Percentiles rank a stretch among this genome's conserved stretches.
Conservation (phyloP, 2,113 vertebrate genomes). For the Sitta europaea region DNA sequence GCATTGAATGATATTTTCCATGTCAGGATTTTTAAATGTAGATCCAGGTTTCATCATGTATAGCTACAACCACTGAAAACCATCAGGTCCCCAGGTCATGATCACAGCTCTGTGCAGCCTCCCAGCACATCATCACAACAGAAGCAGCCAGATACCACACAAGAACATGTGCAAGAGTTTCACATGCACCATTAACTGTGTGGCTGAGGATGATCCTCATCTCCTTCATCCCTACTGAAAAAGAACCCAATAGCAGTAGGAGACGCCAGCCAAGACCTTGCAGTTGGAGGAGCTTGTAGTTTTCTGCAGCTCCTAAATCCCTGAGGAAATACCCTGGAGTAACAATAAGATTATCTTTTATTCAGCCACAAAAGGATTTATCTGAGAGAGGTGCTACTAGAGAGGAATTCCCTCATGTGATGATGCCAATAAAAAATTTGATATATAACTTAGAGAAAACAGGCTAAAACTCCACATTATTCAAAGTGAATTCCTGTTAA, state of each 20-base stretch:
- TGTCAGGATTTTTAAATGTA: not conserved
- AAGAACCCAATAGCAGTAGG: not conserved
- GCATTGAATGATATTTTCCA: not conserved
- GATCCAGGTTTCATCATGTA: not conserved
- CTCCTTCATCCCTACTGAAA: not conserved
- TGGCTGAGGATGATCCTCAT: not conserved
- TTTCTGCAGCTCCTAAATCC: not conserved
- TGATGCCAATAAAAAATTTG: not conserved
- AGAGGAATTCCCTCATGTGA: not conserved
- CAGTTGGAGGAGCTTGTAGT: not conserved
- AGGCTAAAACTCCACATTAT: not conserved
- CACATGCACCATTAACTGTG: not conserved
- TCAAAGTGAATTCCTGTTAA: not conserved
- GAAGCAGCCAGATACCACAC: not conserved
- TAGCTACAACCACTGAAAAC: not conserved
- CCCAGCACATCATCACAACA: not conserved
- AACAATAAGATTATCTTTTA: not conserved
- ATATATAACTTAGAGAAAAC: not conserved
- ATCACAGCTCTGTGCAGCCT: fast-evolving
- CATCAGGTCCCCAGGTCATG: not conserved
- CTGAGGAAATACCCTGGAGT: not conserved
- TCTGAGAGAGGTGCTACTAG: not conserved
- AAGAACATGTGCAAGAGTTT: fast-evolving
- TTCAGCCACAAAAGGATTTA: not conserved
- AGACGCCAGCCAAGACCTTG: not conserved